A percentile compares a stretch with the other conserved stretches of the same genome.
phyloP scores from a whole-genome alignment of 1,140 invertebrate genomes.

The Leguminivora glycinivorella region DNA sequence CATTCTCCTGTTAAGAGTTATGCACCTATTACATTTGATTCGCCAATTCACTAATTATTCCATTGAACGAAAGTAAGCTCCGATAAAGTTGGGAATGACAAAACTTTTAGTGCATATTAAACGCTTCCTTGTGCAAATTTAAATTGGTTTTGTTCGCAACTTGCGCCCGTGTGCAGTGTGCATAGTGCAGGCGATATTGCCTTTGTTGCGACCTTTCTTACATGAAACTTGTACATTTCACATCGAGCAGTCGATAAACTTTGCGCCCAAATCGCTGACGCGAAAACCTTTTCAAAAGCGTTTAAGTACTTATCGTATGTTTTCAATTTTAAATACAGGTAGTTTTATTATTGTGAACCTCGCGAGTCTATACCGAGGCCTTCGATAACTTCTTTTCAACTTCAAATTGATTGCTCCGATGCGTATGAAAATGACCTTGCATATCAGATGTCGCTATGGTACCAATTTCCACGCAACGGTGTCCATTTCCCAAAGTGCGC shows the following conservation, averaged over 20 bases:
- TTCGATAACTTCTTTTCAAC: too few species aligned
- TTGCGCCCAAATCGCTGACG: too few species aligned
- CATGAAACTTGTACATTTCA: neutral
- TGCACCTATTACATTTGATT: neutral
- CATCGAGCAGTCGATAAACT: neutral
- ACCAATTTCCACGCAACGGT: conserved; percentile 5
- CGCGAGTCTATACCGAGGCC: too few species aligned
- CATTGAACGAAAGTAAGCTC: neutral
- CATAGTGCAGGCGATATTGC: neutral
- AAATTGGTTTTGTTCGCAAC: neutral
- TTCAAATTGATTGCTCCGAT: neutral
- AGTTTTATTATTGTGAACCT: too few species aligned
- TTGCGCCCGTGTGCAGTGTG: neutral
- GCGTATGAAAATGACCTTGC: neutral
- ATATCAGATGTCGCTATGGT: neutral
- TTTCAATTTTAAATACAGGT: too few species aligned
- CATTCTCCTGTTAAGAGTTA: too few species aligned
- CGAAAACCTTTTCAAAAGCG: too few species aligned
- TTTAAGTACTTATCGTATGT: too few species aligned
- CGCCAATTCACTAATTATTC: neutral
- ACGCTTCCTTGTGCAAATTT: conserved; percentile 14
- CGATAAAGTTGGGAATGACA: neutral
- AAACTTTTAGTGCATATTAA: conserved; percentile 11
- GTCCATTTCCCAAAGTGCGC: conserved; percentile 24
- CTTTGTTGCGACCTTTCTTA: neutral